These are phyloP conservation scores for Physeter macrocephalus DNA, from an alignment of 2,113 vertebrate species.

Conservation along the genomic window DNA sequence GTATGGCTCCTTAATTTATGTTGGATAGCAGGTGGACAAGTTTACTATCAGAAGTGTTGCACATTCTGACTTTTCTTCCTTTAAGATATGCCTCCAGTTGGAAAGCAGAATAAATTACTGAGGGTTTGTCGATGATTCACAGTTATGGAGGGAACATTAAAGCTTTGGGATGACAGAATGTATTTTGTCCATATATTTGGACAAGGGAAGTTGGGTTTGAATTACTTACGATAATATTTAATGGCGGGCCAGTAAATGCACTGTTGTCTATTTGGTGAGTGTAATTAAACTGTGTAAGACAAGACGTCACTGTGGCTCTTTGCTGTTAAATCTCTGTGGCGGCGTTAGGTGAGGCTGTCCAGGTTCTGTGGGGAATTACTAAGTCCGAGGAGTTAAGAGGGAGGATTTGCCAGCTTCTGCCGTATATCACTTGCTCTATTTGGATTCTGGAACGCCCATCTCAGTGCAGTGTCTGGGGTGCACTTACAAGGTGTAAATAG, in stretches of 20 bases:
- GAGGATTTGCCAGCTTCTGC: slow-evolving; percentile 3
- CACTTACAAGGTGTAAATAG: slow-evolving; percentile 33
- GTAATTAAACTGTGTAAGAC: slow-evolving; percentile 71
- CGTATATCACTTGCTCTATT: slow-evolving; percentile 26
- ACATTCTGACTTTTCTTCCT: slow-evolving; percentile 59
- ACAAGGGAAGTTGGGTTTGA: slow-evolving; percentile 70
- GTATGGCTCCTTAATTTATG: slow-evolving; percentile 66
- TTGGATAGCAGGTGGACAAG: slow-evolving; percentile 64
- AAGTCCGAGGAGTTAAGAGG: neutral
- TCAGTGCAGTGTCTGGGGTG: neutral
- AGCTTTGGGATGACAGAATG: slow-evolving; percentile 54
- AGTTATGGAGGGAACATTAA: slow-evolving; percentile 55
- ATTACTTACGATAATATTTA: slow-evolving; percentile 71
- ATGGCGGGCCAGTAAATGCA: slow-evolving; percentile 54
- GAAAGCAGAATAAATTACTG: slow-evolving; percentile 65
- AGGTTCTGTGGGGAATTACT: slow-evolving; percentile 49
- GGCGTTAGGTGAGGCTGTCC: slow-evolving; percentile 31
- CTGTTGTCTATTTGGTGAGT: slow-evolving; percentile 59
- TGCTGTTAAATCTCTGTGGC: slow-evolving; percentile 63
- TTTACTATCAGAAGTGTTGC: slow-evolving; percentile 67
- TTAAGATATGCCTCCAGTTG: slow-evolving; percentile 59
- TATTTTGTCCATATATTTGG: slow-evolving; percentile 69
- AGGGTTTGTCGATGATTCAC: slow-evolving; percentile 62
- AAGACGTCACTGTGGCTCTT: slow-evolving; percentile 59
- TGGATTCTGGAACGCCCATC: slow-evolving; percentile 25